Evolutionary conservation across 2,113 vertebrate species (phyloP).

Genomic region (Tricholaema leucomelas): DNA sequence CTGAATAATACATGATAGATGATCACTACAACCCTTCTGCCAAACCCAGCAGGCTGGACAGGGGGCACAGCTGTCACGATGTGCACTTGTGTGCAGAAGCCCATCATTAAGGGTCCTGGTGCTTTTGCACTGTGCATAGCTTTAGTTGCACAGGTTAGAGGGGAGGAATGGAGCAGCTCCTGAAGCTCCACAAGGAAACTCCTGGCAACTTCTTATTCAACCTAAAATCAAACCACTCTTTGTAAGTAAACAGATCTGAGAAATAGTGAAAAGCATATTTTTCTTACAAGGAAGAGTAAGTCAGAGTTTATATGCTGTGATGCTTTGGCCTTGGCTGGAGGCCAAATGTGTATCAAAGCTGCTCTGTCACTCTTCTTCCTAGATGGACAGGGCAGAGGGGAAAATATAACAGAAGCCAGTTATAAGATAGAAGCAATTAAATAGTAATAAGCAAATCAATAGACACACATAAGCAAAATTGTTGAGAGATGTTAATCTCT

Average conservation of each 20-base stretch:
- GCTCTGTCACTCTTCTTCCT: too few relatives aligned
- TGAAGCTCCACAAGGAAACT: neutral
- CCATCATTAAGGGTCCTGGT: accelerated
- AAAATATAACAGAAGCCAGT: too few relatives aligned
- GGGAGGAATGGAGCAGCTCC: neutral
- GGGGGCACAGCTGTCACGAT: neutral
- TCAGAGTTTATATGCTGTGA: neutral
- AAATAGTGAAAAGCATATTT: neutral
- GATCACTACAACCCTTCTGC: neutral
- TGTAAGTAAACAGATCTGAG: neutral
- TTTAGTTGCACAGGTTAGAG: neutral
- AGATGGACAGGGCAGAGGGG: too few relatives aligned
- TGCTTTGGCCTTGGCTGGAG: too few relatives aligned
- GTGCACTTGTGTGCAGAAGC: neutral
- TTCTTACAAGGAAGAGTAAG: neutral
- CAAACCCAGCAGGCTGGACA: neutral
- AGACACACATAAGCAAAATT: too few relatives aligned
- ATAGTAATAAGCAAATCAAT: too few relatives aligned
- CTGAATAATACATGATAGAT: neutral
- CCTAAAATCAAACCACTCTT: neutral
- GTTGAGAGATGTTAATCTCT: too few relatives aligned
- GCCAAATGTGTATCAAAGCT: too few relatives aligned
- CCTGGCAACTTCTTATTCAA: neutral
- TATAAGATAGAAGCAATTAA: too few relatives aligned
- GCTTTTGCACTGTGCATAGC: neutral